Percentiles rank a stretch among this genome's conserved stretches.
phyloP scores from a whole-genome alignment of 2,888 invertebrate genomes.

The Ophion costatus region DNA sequence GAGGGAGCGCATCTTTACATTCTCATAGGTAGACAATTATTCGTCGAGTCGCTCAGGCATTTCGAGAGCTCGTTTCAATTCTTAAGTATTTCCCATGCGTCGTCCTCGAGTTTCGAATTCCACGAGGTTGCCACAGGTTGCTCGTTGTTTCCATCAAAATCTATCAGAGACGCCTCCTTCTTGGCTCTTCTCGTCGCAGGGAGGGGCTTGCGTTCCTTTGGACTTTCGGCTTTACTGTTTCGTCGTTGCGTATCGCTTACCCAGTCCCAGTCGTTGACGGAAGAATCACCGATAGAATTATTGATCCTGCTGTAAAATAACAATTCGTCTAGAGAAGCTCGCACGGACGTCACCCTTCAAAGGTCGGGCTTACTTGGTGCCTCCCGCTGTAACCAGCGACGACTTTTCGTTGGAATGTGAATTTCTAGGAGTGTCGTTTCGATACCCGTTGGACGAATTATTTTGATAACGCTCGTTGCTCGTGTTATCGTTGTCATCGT shows the following conservation, averaged over 20 bases:
- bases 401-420: constrained; percentile 79
- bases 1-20: not conserved
- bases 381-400: constrained; percentile 74
- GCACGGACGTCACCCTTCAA: not conserved
- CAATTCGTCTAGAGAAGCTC: not conserved
- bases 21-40: not conserved
- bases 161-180: constrained; percentile 76
- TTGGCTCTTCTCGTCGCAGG: constrained; percentile 66
- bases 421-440: constrained; percentile 73
- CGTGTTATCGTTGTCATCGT: constrained; percentile 74
- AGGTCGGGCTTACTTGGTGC: constrained; percentile 51
- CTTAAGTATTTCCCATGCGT: constrained; percentile 82
- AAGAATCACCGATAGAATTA: constrained; percentile 70
- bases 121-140: constrained; percentile 68
- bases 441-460: constrained; percentile 75
- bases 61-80: constrained; percentile 71
- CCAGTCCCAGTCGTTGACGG: constrained; percentile 78
- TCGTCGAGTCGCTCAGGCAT: not conserved
- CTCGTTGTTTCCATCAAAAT: constrained; percentile 76
- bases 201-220: constrained; percentile 68
- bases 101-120: constrained; percentile 80
- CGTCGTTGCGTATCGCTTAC: constrained; percentile 69
- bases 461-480: constrained; percentile 78
- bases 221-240: constrained; percentile 61
- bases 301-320: constrained; percentile 66